Conservation (phyloP, 2,113 vertebrate genomes). For the Phalacrocorax pelagicus region DNA sequence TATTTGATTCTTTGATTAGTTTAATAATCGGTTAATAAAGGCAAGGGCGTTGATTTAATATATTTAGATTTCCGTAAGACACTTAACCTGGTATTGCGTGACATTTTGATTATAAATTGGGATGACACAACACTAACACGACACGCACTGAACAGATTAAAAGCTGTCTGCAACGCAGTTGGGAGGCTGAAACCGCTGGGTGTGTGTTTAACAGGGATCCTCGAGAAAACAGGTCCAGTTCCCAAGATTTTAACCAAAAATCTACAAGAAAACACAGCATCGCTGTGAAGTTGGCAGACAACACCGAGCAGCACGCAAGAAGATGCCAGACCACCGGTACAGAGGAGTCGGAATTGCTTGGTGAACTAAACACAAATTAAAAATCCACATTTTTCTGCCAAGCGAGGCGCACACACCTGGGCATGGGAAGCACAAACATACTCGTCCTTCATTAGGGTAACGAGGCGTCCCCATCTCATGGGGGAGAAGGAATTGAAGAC, state of each 20-base stretch:
- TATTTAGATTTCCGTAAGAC: not conserved
- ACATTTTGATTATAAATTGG: not conserved
- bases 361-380: not conserved
- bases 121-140: not conserved
- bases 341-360: accelerated
- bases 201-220: not conserved
- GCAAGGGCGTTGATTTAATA: not conserved
- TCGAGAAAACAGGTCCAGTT: accelerated
- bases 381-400: not conserved
- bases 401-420: accelerated
- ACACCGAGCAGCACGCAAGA: accelerated
- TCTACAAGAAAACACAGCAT: accelerated
- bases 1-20: not conserved
- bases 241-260: not conserved
- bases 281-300: accelerated
- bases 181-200: not conserved
- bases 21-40: not conserved
- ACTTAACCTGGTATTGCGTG: not conserved
- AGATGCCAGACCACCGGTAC: not conserved
- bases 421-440: accelerated
- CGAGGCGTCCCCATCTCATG: accelerated
- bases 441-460: not conserved
- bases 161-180: not conserved
- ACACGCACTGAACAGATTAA: not conserved
- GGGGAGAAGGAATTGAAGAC: not conserved